Base-by-base conservation (phyloP, 2,888 invertebrate genomes). In the Tenthredo amoena region DNA sequence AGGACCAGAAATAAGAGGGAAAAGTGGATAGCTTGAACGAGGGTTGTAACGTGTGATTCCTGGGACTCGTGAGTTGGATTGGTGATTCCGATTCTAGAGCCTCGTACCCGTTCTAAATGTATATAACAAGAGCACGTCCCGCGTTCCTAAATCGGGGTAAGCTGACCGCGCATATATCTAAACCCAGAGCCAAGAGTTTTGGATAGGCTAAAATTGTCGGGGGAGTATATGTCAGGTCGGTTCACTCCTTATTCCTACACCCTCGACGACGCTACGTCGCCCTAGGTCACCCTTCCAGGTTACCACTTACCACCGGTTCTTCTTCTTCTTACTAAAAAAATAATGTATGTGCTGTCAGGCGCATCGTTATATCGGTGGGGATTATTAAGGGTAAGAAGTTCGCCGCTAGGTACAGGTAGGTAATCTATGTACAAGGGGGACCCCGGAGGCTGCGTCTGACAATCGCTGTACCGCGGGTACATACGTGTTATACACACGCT, bases 271-370 rank as follows among this genome's bases (percentile, higher is more conserved):
- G 34, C 3, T 3, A 15, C 74, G 34, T 40, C 50, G 40, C 15
- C 84, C 68, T 37, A 2, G 34, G 68, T 68, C 12, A 68, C 74
- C 79, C 71, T 62, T 84, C 68, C 84, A 79, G 76, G 65, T 31
- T 7, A 40, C 37, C 79, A n/a, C 47, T 47, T 26, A 31, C 84
- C 84, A 43, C 10, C 34, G 43, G 31, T 18, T 6, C n/a, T 62
- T 21, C 82, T 50, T 65, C 9, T 74, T 40, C 21, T 84, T 81
- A 21, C 58, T 21, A n/a, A n/a, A 62, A 81, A 81, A 81, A 81
- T 89, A 89, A 89, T 89, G 88, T 89, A 89, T 89, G 89, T 88
- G 89, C 90, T 89, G 89, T 89, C 89, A 89, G 90, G 89, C 86
- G 87, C 88, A 87, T 90, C 90, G 89, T 90, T 89, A 89, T 86